A percentile compares a stretch with the other conserved stretches of the same genome.
Conservation (phyloP, 2,888 invertebrate genomes). For the Drosophila nigricruria region DNA sequence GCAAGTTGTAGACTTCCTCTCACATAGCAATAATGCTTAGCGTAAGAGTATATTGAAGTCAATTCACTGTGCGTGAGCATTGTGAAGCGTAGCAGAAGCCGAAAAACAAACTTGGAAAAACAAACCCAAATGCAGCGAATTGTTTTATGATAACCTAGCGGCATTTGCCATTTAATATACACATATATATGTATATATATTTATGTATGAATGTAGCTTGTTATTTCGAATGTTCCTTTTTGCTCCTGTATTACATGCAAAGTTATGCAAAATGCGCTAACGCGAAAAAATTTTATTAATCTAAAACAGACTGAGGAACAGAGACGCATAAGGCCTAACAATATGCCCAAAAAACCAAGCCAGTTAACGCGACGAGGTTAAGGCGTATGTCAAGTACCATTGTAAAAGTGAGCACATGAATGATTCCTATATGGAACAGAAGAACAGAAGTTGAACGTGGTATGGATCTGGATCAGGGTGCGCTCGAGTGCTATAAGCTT, state of each 20-base stretch:
- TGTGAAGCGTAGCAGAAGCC: constrained; percentile 61
- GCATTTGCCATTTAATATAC: constrained; percentile 33
- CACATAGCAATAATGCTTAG: constrained; percentile 3
- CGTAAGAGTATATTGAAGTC: constrained; percentile 13
- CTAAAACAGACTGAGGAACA: neutral
- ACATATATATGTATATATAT: constrained; percentile 8
- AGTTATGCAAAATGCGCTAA: constrained; percentile 38
- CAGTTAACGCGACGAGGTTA: constrained; percentile 40
- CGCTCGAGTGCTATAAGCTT: constrained; percentile 68
- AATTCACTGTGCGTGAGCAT: constrained; percentile 26
- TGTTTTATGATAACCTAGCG: constrained; percentile 59
- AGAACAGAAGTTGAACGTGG: neutral
- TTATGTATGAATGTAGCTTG: neutral
- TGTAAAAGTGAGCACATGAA: constrained; percentile 65
- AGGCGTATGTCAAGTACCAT: constrained; percentile 73
- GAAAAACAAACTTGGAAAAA: constrained; percentile 55
- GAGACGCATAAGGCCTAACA: neutral
- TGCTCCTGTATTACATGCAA: constrained; percentile 26
- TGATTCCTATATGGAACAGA: constrained; percentile 36
- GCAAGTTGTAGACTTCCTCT: neutral
- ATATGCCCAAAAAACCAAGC: constrained; percentile 26
- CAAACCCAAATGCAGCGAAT: constrained; percentile 49
- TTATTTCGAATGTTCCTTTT: constrained; percentile 7
- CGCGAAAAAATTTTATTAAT: constrained; percentile 22
- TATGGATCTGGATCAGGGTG: constrained; percentile 18